A percentile compares a stretch with the other conserved stretches of the same genome.
Conservation (phyloP, 2,888 invertebrate genomes). For the Limnephilus marmoratus region DNA sequence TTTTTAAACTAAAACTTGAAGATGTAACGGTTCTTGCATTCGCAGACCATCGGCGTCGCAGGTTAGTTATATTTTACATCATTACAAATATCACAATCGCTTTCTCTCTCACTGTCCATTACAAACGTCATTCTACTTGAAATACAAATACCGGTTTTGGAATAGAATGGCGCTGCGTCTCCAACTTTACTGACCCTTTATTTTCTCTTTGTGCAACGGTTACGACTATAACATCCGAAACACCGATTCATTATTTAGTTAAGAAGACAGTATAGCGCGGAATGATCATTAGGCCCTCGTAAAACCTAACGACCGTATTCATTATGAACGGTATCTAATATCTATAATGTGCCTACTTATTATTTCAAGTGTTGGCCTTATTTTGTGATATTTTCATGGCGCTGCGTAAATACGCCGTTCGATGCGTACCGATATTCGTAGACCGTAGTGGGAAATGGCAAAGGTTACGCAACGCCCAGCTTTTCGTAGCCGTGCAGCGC, state of each 20-base stretch:
- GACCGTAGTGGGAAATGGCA: conserved; percentile 44
- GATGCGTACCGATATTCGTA: not conserved
- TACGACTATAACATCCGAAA: conserved; percentile 16
- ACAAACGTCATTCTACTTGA: conserved; percentile 39
- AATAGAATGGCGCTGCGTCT: conserved; percentile 15
- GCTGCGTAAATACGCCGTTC: conserved; percentile 2
- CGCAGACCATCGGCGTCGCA: not conserved
- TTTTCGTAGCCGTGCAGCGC: conserved; percentile 48
- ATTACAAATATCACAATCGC: conserved; percentile 33
- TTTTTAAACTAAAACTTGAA: not conserved
- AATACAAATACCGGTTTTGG: conserved; percentile 36
- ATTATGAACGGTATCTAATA: conserved; percentile 18
- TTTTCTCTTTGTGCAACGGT: conserved; percentile 46
- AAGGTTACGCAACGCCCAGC: conserved; percentile 53
- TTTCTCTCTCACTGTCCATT: conserved; percentile 41
- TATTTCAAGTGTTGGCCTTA: not conserved
- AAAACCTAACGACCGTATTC: conserved; percentile 34
- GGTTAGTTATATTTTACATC: conserved; percentile 36
- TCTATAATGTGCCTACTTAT: not conserved
- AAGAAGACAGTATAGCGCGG: not conserved
- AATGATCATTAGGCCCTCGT: conserved; percentile 32
- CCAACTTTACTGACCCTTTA: conserved; percentile 27
- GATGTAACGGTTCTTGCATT: conserved; percentile 34
- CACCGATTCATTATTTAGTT: conserved; percentile 16
- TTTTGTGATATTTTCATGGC: not conserved